Evolutionary conservation across 2,113 vertebrate genomes (phyloP).

Genomic region (Pogona vitticeps): DNA sequence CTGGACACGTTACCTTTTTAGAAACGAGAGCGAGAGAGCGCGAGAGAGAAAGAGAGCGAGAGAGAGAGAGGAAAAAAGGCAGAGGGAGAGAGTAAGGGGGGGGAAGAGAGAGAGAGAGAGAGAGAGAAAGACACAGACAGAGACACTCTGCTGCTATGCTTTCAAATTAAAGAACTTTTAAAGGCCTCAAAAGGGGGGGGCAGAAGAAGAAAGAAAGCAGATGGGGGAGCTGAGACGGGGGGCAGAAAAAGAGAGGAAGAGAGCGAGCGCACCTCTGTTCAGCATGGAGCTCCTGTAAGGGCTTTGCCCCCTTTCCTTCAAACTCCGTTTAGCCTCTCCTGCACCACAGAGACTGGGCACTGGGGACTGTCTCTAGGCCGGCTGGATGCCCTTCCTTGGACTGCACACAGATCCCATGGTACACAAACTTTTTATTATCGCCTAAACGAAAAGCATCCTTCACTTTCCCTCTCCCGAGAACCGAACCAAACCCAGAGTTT

Average conservation of each 20-base stretch:
- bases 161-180: constrained; percentile 12
- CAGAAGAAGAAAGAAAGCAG: neutral
- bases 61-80: neutral
- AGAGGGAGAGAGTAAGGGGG: neutral
- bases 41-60: neutral
- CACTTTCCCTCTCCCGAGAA: neutral
- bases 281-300: constrained; percentile 59
- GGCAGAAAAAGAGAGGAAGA: constrained; percentile 42
- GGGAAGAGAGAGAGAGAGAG: neutral
- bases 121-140: neutral
- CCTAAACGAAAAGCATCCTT: constrained; percentile 64
- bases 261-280: constrained; percentile 55
- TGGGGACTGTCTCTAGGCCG: constrained; percentile 72
- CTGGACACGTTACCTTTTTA: constrained; percentile 99
- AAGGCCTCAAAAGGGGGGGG: neutral
- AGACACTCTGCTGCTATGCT: constrained; percentile 61
- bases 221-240: constrained; percentile 42
- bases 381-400: constrained; percentile 76
- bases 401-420: constrained; percentile 72
- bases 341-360: constrained; percentile 74
- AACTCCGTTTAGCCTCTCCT: constrained; percentile 70
- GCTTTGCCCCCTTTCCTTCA: constrained; percentile 40
- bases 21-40: neutral
- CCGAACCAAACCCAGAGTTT: constrained; percentile 53
- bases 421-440: constrained; percentile 76